A percentile compares a stretch with the other conserved stretches of the same genome.
phyloP scores from a whole-genome alignment of 2,888 invertebrate genomes.

The Alcis repandata region DNA sequence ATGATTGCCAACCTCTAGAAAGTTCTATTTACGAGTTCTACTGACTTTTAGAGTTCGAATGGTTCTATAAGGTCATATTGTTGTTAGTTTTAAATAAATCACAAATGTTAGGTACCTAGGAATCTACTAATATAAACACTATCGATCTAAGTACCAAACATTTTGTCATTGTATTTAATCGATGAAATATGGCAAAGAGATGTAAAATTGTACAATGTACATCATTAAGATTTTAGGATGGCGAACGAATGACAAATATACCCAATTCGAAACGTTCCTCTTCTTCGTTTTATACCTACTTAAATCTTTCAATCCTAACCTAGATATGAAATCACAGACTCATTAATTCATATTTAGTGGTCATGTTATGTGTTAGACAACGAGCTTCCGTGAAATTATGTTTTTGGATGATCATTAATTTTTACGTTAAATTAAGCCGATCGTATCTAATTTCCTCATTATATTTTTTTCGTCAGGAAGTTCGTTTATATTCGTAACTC shows the following conservation, averaged over 20 bases:
- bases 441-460: conserved; percentile 5
- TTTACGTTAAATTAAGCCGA: conserved; percentile 5
- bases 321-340: neutral
- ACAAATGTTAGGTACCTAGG: too few species aligned
- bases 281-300: too few species aligned
- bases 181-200: neutral
- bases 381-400: conserved; percentile 8
- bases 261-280: too few species aligned
- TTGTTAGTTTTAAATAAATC: too few species aligned
- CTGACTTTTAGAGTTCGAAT: neutral
- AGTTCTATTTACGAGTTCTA: conserved; percentile 10
- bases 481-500: neutral
- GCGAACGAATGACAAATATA: too few species aligned
- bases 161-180: too few species aligned
- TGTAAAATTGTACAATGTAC: neutral
- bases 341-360: conserved; percentile 12
- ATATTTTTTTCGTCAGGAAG: conserved; percentile 3
- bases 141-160: too few species aligned
- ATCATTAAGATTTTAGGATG: too few species aligned
- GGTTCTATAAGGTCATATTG: neutral
- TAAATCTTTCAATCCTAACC: neutral
- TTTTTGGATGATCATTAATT: neutral
- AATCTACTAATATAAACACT: too few species aligned
- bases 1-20: conserved; percentile 21
- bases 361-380: neutral